Base-by-base conservation (phyloP, 2,797 vertebrate species). In the Coendou prehensilis region DNA sequence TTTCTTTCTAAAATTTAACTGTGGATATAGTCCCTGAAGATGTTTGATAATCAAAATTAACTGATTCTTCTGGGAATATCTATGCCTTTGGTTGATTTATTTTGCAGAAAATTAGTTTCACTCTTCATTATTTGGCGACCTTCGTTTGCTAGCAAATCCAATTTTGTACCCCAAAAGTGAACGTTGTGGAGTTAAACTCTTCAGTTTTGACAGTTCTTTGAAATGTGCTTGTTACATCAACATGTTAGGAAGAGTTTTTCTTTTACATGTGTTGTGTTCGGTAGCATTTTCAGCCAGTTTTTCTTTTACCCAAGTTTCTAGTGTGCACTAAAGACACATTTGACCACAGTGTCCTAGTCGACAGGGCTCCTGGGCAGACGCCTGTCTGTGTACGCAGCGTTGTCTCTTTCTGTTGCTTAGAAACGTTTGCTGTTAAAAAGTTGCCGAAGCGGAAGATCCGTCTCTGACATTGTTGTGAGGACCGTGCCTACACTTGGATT, bases 371-470 rank as follows among this genome's bases (percentile, higher is more conserved):
- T 22, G 1, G n/a, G 30, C 82, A 50, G 75, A 81, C 23, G 41
- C 56, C 91, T 97, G 45, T 20, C 69, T 80, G 0, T 97, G 97
- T 47, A 1, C 75, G 6, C 92, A 47, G 83, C 95, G 88, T 50
- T 92, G 52, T 63, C 81, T 33, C 20, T 63, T 91, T 90, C 54
- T 93, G 50, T 80, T 28, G 17, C 33, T 80, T 87, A 89, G 76
- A 79, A 61, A 75, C 76, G 37, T 57, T 93, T 95, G 94, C 93
- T 37, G 15, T 96, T 95, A 95, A 94, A 92, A 95, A 88, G 56
- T 83, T 23, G 67, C 52, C 89, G 52, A 97, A 52, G 89, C 92
- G 61, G 92, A 95, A 64, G 37, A 73, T 89, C 52, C 23, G 86
- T 95, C 52, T 89, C 95, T 52, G 93, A 91, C 91, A 88, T 33